These are phyloP conservation scores for Mustelus asterias DNA, from an alignment of 2,113 vertebrate species.

Conservation along the genomic window DNA sequence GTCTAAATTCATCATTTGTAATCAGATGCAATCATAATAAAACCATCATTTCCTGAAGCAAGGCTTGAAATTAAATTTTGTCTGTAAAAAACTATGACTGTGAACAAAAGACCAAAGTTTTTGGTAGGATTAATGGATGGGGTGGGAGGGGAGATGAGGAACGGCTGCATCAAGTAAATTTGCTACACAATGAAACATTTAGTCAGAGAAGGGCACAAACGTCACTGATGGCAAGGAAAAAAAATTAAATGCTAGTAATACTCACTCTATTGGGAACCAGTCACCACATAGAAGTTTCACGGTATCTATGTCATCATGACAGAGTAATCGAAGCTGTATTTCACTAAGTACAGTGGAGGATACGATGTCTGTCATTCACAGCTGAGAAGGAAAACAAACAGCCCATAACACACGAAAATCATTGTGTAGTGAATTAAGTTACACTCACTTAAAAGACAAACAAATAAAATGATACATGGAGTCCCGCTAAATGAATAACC, in stretches of 20 bases:
- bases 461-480: neutral
- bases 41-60: neutral
- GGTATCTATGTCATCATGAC: slow-evolving; percentile 97
- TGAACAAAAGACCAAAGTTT: neutral
- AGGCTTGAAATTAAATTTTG: neutral
- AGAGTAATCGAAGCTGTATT: slow-evolving; percentile 92
- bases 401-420: neutral
- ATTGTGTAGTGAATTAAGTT: neutral
- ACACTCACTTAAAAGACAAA: neutral
- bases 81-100: neutral
- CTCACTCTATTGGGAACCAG: slow-evolving; percentile 98
- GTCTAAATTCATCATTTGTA: neutral
- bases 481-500: neutral
- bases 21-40: neutral
- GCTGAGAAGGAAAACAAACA: slow-evolving; percentile 55
- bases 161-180: neutral
- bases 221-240: neutral
- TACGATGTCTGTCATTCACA: slow-evolving; percentile 98
- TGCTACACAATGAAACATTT: neutral
- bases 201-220: neutral
- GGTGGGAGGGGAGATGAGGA: no score
- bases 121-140: neutral
- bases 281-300: slow-evolving; percentile 93
- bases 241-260: slow-evolving; percentile 32
- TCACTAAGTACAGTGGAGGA: slow-evolving; percentile 82